These are phyloP conservation scores for Phengaris arion DNA, from an alignment of 2,888 invertebrate genomes.

Conservation along the genomic window DNA sequence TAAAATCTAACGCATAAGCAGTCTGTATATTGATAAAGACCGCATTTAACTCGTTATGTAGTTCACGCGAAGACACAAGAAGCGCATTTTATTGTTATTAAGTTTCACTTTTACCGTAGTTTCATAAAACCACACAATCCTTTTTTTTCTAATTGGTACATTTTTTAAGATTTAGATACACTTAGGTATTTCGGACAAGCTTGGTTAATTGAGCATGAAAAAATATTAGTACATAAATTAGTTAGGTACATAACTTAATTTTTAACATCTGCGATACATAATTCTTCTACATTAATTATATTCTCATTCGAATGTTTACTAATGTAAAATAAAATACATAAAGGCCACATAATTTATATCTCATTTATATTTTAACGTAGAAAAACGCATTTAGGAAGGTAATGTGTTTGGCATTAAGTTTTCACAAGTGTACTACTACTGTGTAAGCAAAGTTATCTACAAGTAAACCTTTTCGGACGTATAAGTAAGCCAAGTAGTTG, in stretches of 20 bases:
- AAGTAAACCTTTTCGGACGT: constrained; percentile 4
- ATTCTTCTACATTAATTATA: neutral
- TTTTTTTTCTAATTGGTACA: no score
- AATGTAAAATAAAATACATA: neutral
- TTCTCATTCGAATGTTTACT: neutral
- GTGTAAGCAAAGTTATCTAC: constrained; percentile 2
- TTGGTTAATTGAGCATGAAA: no score
- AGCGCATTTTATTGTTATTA: no score
- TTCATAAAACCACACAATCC: no score
- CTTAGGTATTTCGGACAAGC: no score
- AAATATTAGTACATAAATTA: no score
- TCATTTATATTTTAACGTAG: neutral
- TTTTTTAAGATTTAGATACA: no score
- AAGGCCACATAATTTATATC: neutral
- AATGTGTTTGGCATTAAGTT: neutral
- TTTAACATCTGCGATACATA: neutral
- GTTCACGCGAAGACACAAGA: no score
- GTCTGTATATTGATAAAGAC: no score
- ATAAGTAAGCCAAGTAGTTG: constrained; percentile 1
- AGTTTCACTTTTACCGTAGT: no score
- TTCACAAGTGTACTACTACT: neutral
- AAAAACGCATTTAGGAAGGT: neutral
- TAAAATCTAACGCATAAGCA: no score
- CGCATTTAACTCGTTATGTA: no score
- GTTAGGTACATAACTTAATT: neutral